Conservation (phyloP, 2,888 invertebrate genomes). For the Agrochola circellaris region DNA sequence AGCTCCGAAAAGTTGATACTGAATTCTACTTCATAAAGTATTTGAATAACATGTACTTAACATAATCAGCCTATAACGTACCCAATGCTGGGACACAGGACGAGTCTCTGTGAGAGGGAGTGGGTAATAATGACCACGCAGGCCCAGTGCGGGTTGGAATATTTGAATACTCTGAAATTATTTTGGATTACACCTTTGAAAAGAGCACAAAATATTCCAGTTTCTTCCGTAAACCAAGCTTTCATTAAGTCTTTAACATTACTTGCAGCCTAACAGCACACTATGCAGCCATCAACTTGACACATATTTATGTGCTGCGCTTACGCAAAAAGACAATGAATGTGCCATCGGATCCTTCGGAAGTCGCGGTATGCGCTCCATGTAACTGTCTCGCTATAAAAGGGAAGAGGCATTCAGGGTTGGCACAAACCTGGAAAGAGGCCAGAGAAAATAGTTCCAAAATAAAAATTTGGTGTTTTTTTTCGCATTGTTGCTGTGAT, state of each 20-base stretch:
- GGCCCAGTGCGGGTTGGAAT: neutral
- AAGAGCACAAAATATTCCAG: neutral
- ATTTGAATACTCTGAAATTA: neutral
- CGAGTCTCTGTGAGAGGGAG: neutral
- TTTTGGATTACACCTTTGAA: neutral
- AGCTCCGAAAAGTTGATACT: neutral
- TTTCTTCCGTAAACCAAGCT: neutral
- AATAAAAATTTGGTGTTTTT: neutral
- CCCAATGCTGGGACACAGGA: neutral
- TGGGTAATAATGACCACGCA: neutral
- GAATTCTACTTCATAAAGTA: neutral
- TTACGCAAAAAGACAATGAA: conserved; percentile 72
- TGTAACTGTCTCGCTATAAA: conserved; percentile 73
- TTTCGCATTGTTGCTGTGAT: neutral
- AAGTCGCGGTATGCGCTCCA: conserved; percentile 71
- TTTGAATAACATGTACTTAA: neutral
- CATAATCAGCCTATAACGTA: neutral
- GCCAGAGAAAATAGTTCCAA: neutral
- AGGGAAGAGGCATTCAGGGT: conserved; percentile 56
- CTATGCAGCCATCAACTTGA: conserved; percentile 58
- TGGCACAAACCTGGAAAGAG: conserved; percentile 22
- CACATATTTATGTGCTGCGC: conserved; percentile 64
- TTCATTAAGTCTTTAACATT: neutral
- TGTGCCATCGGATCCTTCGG: conserved; percentile 61
- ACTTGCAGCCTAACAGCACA: conserved; percentile 16